A percentile compares a stretch with the other conserved stretches of the same genome.
These are phyloP conservation scores for Neosilurus mollespiculum DNA, from an alignment of 2,797 vertebrate species.

Conservation along the genomic window DNA sequence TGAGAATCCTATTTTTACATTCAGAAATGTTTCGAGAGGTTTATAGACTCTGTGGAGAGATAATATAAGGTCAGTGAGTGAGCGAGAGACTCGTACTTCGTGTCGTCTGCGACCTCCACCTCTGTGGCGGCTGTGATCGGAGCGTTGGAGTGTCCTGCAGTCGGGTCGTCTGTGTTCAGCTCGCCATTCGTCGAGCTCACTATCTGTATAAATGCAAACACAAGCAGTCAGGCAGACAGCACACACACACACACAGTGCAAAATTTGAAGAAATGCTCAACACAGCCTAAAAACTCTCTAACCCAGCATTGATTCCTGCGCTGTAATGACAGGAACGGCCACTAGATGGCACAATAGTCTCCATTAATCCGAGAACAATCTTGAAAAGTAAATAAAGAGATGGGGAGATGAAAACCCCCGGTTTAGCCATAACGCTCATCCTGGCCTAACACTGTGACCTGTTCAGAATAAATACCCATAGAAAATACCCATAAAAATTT, in stretches of 20 bases:
- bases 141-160: conserved; percentile 94
- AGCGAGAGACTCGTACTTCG: conserved; percentile 79
- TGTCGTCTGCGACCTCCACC: conserved; percentile 94
- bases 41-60: no score
- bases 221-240: conserved; percentile 8
- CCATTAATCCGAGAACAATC: background rate
- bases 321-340: conserved; percentile 55
- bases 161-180: conserved; percentile 94
- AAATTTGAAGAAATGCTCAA: background rate
- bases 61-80: no score
- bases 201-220: conserved; percentile 73
- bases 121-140: conserved; percentile 95
- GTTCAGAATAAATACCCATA: background rate
- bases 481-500: background rate
- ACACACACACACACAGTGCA: background rate
- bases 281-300: background rate
- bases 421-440: no score
- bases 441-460: no score
- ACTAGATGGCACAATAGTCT: conserved; percentile 61
- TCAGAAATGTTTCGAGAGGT: no score
- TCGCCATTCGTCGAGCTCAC: conserved; percentile 97
- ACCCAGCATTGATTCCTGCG: background rate
- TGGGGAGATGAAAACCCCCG: background rate
- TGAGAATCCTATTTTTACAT: no score
- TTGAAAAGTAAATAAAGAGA: background rate